These are phyloP conservation scores for Gonocerus acuteangulatus DNA, from an alignment of 2,888 invertebrate species.

Conservation along the genomic window DNA sequence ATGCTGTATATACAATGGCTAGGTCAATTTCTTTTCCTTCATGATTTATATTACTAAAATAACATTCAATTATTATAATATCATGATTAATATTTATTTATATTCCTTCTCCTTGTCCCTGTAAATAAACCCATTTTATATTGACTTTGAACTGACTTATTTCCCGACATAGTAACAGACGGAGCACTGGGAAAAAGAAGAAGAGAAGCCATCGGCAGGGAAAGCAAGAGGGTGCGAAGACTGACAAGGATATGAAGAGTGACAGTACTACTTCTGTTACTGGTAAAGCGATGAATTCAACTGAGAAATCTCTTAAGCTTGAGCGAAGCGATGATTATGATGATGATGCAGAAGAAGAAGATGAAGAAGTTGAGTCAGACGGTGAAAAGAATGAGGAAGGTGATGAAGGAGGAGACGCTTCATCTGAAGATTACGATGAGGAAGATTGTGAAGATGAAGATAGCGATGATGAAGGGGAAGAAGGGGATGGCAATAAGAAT, in stretches of 20 bases:
- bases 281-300: background rate
- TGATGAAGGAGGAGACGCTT: background rate
- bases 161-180: constrained; percentile 18
- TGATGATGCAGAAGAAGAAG: constrained; percentile 7
- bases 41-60: too few species aligned
- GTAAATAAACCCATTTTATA: constrained; percentile 14
- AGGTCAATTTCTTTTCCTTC: too few species aligned
- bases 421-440: constrained; percentile 18
- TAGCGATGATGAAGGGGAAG: constrained; percentile 13
- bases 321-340: background rate
- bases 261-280: too few species aligned
- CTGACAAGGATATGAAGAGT: too few species aligned
- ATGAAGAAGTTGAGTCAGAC: constrained; percentile 8
- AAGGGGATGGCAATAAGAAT: constrained; percentile 36
- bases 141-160: constrained; percentile 24
- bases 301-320: background rate
- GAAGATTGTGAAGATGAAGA: constrained; percentile 33
- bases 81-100: background rate
- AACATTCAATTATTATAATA: background rate
- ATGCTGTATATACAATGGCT: too few species aligned
- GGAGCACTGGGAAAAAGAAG: constrained; percentile 11
- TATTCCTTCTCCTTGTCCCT: background rate
- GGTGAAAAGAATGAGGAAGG: constrained; percentile 1
- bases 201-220: background rate
- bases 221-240: constrained; percentile 1